A percentile compares a stretch with the other conserved stretches of the same genome.
These are phyloP conservation scores for Dasypogon diadema DNA, from an alignment of 2,888 invertebrate genomes.

Conservation along the genomic window DNA sequence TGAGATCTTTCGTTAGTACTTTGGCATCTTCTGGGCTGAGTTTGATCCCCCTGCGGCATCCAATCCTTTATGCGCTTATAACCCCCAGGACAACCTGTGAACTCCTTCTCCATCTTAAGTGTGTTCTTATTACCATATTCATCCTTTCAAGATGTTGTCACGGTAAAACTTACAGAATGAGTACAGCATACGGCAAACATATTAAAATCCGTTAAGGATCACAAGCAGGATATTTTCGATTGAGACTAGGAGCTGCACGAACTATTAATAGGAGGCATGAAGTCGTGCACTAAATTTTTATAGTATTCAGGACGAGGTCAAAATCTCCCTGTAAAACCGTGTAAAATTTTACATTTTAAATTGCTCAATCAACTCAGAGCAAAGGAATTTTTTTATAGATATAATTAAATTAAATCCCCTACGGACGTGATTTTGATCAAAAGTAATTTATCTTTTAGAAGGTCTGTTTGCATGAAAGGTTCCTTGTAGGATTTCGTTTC, in stretches of 20 bases:
- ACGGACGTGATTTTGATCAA: too few species aligned
- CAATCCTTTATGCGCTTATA: constrained; percentile 30
- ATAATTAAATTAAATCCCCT: too few species aligned
- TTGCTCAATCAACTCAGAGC: constrained; percentile 8
- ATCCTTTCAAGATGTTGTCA: constrained; percentile 51
- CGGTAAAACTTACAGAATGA: constrained; percentile 39
- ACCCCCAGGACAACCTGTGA: constrained; percentile 18
- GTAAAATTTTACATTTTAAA: constrained; percentile 32
- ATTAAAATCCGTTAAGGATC: constrained; percentile 50
- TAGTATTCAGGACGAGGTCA: constrained; percentile 22
- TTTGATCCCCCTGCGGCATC: constrained; percentile 21
- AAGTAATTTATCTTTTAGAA: too few species aligned
- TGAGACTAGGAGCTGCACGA: constrained; percentile 16
- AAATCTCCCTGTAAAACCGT: not conserved
- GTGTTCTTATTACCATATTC: constrained; percentile 49
- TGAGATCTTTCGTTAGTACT: constrained; percentile 50
- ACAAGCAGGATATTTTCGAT: constrained; percentile 33
- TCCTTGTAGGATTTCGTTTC: too few species aligned
- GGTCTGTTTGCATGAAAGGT: too few species aligned
- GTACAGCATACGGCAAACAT: constrained; percentile 41
- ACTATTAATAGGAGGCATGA: not conserved
- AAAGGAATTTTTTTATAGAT: too few species aligned
- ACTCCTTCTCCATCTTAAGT: constrained; percentile 25
- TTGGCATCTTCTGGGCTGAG: constrained; percentile 40
- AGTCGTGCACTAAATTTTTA: not conserved